Percentiles rank a stretch among this genome's conserved stretches.
phyloP scores from a whole-genome alignment of 2,888 invertebrate genomes.

The Drepana falcataria region DNA sequence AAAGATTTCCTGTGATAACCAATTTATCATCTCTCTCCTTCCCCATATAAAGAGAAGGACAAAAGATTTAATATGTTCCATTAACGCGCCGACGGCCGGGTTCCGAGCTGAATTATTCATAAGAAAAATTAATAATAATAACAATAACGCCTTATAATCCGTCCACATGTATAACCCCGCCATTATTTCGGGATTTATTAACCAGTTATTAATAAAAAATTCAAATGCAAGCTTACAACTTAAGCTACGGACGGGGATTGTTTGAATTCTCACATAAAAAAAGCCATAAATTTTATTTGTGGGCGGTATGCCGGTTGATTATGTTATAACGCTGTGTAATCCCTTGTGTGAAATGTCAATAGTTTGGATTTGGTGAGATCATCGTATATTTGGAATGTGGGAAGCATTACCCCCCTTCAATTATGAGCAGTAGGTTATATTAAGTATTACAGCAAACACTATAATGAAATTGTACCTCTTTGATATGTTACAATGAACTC shows the following conservation, averaged over 20 bases:
- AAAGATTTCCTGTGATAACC: background rate
- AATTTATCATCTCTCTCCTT: background rate
- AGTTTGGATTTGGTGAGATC: conserved; percentile 20
- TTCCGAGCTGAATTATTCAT: conserved; percentile 65
- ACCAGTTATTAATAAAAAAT: conserved; percentile 70
- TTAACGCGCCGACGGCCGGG: conserved; percentile 12
- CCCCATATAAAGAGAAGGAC: background rate
- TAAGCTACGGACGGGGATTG: conserved; percentile 56
- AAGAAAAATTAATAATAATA: conserved; percentile 66
- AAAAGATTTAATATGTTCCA: conserved; percentile 3
- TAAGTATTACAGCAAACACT: background rate
- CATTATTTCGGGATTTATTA: conserved; percentile 44
- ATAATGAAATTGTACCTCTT: too few relatives aligned
- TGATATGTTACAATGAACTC: too few relatives aligned
- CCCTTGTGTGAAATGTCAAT: conserved; percentile 42
- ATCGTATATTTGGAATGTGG: conserved; percentile 9
- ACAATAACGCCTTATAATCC: conserved; percentile 48
- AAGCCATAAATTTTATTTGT: conserved; percentile 27
- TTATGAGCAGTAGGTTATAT: background rate
- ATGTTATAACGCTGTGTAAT: conserved; percentile 29
- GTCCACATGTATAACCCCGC: conserved; percentile 42
- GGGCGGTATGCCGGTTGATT: conserved; percentile 17
- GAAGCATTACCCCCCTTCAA: conserved; percentile 5
- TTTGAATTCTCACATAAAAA: conserved; percentile 66
- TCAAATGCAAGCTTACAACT: conserved; percentile 68